Evolutionary conservation across 1,140 invertebrate genomes (phyloP).

Genomic region (Drosophila sucinea): DNA sequence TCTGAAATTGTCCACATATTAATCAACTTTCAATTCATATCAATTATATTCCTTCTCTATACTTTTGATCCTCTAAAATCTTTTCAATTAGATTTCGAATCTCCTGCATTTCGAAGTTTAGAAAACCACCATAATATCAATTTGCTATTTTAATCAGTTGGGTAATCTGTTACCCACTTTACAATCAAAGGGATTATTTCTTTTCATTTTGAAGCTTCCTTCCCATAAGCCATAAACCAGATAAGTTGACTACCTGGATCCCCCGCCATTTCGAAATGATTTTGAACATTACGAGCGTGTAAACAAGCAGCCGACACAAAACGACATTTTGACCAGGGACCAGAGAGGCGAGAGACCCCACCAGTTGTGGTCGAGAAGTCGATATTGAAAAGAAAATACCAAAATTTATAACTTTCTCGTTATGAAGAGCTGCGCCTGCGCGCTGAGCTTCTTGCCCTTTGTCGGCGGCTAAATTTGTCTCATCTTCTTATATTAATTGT

Average conservation of each 20-base stretch:
- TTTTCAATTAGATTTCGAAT: no score
- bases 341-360: conserved; percentile 67
- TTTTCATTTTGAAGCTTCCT: not conserved
- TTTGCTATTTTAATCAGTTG: conserved; percentile 5
- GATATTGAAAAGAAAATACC: conserved; percentile 66
- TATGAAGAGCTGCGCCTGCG: conserved; percentile 51
- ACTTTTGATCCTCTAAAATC: no score
- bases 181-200: not conserved
- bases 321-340: conserved; percentile 15
- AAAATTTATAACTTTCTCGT: conserved; percentile 82
- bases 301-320: conserved; percentile 59
- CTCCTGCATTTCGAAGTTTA: no score
- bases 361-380: conserved; percentile 36
- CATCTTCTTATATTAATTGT: conserved; percentile 80
- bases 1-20: no score
- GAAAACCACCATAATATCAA: not conserved
- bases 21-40: no score
- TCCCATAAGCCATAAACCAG: not conserved
- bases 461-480: conserved; percentile 80
- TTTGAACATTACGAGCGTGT: conserved; percentile 66
- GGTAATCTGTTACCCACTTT: not conserved
- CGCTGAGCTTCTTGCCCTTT: conserved; percentile 51
- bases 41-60: no score
- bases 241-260: not conserved
- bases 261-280: conserved; percentile 37